phyloP scores from a whole-genome alignment of 2,888 invertebrate species.

The Drosophila emarginata region DNA sequence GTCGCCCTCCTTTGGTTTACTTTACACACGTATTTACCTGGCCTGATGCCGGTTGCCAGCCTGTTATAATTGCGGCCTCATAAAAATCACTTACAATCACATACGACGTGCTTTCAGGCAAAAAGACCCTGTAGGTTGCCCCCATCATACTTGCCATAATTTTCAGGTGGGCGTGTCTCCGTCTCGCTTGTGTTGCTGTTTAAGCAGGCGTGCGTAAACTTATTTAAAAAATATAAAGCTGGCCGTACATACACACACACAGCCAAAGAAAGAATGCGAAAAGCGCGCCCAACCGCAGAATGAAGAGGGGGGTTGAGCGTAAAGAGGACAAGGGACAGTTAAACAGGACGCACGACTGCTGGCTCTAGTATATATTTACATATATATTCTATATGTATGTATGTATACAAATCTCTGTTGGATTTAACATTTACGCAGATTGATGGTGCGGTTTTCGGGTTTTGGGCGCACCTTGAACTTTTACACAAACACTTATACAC shows the following conservation, averaged over 20 bases:
- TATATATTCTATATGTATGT: not conserved
- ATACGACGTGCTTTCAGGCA: conserved; percentile 25
- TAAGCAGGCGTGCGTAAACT: conserved; percentile 71
- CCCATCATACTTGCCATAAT: conserved; percentile 53
- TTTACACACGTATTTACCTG: conserved; percentile 3
- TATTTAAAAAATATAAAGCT: conserved; percentile 54
- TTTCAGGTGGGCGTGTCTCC: conserved; percentile 34
- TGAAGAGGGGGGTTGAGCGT: conserved; percentile 25
- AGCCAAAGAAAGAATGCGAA: not conserved
- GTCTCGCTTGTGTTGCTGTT: conserved; percentile 52
- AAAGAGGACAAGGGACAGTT: conserved; percentile 14
- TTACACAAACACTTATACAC: conserved; percentile 9
- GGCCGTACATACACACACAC: not conserved
- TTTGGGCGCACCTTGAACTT: conserved; percentile 65
- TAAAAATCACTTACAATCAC: conserved; percentile 67
- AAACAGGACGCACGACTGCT: conserved; percentile 18
- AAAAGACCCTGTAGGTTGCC: conserved; percentile 23
- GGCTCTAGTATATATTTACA: conserved; percentile 33
- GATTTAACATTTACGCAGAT: conserved; percentile 76
- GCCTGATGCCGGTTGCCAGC: conserved; percentile 4
- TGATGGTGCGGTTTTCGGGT: conserved; percentile 57
- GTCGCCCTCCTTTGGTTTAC: not conserved
- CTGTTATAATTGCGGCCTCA: conserved; percentile 53
- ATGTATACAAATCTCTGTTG: conserved; percentile 58
- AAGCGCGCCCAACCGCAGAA: conserved; percentile 35